Conservation (phyloP, 2,888 invertebrate species). For the Metopia argyrocephala region DNA sequence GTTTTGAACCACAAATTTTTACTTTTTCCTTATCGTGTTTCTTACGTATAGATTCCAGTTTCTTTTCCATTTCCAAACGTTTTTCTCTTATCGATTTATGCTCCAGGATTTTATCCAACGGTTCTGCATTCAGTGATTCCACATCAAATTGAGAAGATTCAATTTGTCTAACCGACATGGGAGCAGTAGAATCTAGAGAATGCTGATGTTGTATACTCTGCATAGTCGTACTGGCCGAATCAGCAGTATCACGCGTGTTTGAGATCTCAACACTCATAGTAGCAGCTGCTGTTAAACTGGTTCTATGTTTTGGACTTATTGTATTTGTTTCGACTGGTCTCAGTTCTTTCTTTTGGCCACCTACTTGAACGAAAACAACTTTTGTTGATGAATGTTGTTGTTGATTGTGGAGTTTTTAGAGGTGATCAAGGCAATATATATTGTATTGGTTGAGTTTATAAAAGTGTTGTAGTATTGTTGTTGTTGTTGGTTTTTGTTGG, state of each 20-base stretch:
- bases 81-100: constrained; percentile 91
- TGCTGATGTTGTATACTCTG: constrained; percentile 76
- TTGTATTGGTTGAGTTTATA: constrained; percentile 62
- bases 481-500: no score
- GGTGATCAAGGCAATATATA: not conserved
- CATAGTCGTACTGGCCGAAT: constrained; percentile 68
- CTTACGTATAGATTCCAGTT: constrained; percentile 88
- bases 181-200: constrained; percentile 76
- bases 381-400: constrained; percentile 63
- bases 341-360: constrained; percentile 78
- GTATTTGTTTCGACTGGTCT: constrained; percentile 76
- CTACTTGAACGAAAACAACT: constrained; percentile 79
- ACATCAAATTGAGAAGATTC: constrained; percentile 76
- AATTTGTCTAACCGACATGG: constrained; percentile 74
- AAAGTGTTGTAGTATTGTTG: constrained; percentile 51
- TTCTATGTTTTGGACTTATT: constrained; percentile 80
- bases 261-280: constrained; percentile 72
- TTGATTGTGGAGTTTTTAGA: not conserved
- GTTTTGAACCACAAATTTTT: constrained; percentile 81
- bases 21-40: constrained; percentile 89
- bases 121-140: constrained; percentile 83
- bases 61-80: constrained; percentile 90
- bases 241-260: constrained; percentile 68
- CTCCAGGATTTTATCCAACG: constrained; percentile 88
- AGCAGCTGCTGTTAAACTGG: constrained; percentile 74